Evolutionary conservation across 1,140 invertebrate genomes (phyloP).

Genomic region (Rhizoglyphus robini): DNA sequence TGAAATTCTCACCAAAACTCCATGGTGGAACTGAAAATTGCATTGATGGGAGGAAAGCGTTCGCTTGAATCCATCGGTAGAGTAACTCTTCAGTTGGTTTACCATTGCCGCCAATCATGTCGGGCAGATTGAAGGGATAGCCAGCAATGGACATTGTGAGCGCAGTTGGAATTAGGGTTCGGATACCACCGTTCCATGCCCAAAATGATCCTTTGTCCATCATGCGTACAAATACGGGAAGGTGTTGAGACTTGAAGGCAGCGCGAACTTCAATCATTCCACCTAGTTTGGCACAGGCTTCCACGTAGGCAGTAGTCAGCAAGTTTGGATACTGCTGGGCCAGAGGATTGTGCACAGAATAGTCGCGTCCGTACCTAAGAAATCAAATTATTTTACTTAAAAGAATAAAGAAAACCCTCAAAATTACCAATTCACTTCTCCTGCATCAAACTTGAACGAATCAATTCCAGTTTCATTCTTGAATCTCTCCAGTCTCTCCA

Average conservation of each 20-base stretch:
- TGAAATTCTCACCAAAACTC: too few relatives aligned
- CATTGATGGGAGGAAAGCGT: slow-evolving; percentile 68
- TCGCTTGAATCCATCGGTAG: slow-evolving; percentile 74
- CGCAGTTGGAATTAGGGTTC: slow-evolving; percentile 60
- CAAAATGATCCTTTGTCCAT: slow-evolving; percentile 68
- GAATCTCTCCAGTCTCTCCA: slow-evolving; percentile 61
- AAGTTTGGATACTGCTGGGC: slow-evolving; percentile 44
- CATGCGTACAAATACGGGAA: slow-evolving; percentile 69
- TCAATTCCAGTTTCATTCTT: slow-evolving; percentile 59
- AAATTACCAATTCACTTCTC: slow-evolving; percentile 58
- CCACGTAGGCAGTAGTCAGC: slow-evolving; percentile 49
- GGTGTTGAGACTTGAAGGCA: slow-evolving; percentile 50
- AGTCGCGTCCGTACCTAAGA: slow-evolving; percentile 45
- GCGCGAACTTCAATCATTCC: slow-evolving; percentile 54
- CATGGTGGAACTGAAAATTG: slow-evolving; percentile 75
- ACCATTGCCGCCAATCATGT: slow-evolving; percentile 76
- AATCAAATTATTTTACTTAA: slow-evolving; percentile 52
- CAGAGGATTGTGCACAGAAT: slow-evolving; percentile 25
- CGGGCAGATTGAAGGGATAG: too few relatives aligned
- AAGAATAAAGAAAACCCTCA: slow-evolving; percentile 45
- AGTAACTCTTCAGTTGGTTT: slow-evolving; percentile 69
- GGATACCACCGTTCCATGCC: slow-evolving; percentile 57
- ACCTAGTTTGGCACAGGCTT: slow-evolving; percentile 48
- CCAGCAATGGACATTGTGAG: slow-evolving; percentile 53
- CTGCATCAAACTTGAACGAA: slow-evolving; percentile 55